These are phyloP conservation scores for Laupala kohalensis DNA, from an alignment of 1,140 invertebrate species.

Conservation along the genomic window DNA sequence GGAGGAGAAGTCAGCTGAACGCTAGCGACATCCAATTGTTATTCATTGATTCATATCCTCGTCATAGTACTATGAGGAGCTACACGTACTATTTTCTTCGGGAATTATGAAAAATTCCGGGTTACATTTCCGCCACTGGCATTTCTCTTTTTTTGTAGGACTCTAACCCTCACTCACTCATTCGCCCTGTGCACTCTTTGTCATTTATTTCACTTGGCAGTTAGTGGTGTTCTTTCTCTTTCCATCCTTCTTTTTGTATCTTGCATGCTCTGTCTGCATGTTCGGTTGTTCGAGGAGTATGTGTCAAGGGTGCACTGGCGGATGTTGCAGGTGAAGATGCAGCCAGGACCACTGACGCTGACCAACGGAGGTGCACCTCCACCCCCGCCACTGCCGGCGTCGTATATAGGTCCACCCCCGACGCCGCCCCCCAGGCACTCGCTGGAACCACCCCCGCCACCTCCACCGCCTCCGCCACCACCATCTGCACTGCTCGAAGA, in stretches of 20 bases:
- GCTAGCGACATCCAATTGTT: too few species aligned
- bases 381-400: conserved; percentile 38
- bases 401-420: neutral
- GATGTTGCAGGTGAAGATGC: conserved; percentile 23
- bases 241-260: neutral
- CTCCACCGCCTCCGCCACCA: neutral
- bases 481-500: neutral
- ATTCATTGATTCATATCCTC: too few species aligned
- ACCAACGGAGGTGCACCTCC: conserved; percentile 21
- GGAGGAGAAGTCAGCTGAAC: too few species aligned
- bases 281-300: neutral
- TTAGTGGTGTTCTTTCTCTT: neutral
- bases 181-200: too few species aligned
- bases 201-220: too few species aligned
- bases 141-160: too few species aligned
- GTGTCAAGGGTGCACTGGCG: neutral
- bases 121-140: too few species aligned
- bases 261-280: neutral
- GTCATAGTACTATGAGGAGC: too few species aligned
- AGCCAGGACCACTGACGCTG: conserved; percentile 22
- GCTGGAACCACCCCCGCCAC: neutral
- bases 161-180: too few species aligned
- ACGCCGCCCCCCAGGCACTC: neutral
- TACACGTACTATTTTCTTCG: too few species aligned
- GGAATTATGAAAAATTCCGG: too few species aligned